Conservation (phyloP, 2,113 vertebrate genomes). For the Ameiurus melas region DNA sequence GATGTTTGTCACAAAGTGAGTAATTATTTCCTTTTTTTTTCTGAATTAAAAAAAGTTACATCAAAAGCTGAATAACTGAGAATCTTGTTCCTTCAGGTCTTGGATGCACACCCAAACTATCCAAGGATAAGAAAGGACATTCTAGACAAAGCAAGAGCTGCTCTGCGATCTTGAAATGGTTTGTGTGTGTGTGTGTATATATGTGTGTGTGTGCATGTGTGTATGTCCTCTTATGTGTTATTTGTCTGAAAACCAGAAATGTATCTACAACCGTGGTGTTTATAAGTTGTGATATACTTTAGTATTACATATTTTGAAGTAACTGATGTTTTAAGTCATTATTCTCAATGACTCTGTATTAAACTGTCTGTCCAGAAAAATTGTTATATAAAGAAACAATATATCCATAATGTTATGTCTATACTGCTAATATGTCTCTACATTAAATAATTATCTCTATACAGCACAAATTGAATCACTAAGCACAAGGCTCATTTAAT, state of each 20-base stretch:
- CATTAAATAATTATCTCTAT: neutral
- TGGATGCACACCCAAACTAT: slow-evolving; percentile 88
- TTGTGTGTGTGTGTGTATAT: slow-evolving; percentile 5
- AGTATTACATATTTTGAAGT: slow-evolving; percentile 18
- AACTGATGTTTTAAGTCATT: neutral
- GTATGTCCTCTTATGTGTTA: neutral
- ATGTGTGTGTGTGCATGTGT: neutral
- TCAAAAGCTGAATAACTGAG: neutral
- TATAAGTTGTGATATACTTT: neutral
- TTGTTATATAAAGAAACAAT: neutral
- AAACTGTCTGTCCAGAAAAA: slow-evolving; percentile 3
- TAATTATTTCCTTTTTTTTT: neutral
- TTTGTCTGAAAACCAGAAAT: neutral
- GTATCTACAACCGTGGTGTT: neutral
- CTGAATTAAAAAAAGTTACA: neutral
- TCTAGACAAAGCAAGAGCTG: slow-evolving; percentile 91
- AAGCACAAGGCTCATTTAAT: neutral
- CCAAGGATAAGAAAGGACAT: slow-evolving; percentile 97
- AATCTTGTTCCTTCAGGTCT: slow-evolving; percentile 73
- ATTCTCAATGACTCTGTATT: slow-evolving; percentile 2
- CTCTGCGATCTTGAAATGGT: slow-evolving; percentile 76
- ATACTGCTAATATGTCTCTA: neutral
- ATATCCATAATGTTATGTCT: neutral
- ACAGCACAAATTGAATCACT: neutral
- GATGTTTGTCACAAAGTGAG: slow-evolving; percentile 94